Conservation (phyloP, 2,797 vertebrate genomes). For the Podarcis lilfordi region DNA sequence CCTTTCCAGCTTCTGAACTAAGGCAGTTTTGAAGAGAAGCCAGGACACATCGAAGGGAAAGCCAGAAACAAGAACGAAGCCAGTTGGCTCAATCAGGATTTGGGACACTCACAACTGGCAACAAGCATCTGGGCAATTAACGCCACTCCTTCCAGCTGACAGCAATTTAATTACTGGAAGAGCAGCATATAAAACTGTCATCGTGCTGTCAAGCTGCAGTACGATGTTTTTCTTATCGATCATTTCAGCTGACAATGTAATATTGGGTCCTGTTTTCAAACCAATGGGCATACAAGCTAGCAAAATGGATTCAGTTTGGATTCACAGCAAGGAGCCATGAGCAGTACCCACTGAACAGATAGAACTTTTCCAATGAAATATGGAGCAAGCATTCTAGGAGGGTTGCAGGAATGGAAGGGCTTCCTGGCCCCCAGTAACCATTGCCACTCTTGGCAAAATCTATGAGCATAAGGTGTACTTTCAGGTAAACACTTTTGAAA, state of each 20-base stretch:
- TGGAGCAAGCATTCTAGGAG: background rate
- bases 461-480: background rate
- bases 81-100: background rate
- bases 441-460: background rate
- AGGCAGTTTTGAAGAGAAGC: background rate
- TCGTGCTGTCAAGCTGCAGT: background rate
- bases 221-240: background rate
- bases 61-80: background rate
- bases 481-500: background rate
- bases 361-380: background rate
- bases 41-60: conserved; percentile 2
- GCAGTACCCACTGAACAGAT: background rate
- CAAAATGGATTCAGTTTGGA: background rate
- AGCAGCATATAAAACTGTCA: background rate
- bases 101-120: background rate
- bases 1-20: conserved; percentile 10
- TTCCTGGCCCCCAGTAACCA: background rate
- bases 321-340: background rate
- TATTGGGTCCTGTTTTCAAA: background rate
- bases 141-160: conserved; percentile 4
- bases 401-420: background rate
- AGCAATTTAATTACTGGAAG: conserved; percentile 29
- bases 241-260: background rate
- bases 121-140: background rate
- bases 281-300: background rate